Percentiles rank a stretch among this genome's conserved stretches.
phyloP scores from a whole-genome alignment of 1,140 invertebrate species.

The Melitaea cinxia region DNA sequence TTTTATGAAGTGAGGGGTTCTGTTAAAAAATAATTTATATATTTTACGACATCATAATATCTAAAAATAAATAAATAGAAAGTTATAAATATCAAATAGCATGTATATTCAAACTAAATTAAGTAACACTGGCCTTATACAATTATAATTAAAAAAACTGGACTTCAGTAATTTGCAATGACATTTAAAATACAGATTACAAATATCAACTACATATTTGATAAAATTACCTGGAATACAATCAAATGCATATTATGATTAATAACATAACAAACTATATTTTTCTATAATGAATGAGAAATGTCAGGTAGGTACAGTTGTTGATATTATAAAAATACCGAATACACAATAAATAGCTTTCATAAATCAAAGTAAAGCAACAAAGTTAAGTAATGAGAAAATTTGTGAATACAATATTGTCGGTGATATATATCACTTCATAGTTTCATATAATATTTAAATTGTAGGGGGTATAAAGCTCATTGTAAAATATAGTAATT shows the following conservation, averaged over 20 bases:
- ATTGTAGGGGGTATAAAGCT: not conserved
- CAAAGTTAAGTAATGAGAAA: no score
- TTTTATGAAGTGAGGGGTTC: no score
- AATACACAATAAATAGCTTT: no score
- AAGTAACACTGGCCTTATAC: conserved; percentile 19
- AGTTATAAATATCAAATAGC: not conserved
- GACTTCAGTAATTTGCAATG: conserved; percentile 43
- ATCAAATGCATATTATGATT: conserved; percentile 41
- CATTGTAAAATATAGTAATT: not conserved
- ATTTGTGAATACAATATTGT: no score
- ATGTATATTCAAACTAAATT: conserved; percentile 8
- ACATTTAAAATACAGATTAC: conserved; percentile 48
- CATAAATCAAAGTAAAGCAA: no score
- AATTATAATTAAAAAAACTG: conserved; percentile 26
- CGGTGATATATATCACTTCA: no score
- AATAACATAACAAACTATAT: conserved; percentile 33
- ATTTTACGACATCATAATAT: no score
- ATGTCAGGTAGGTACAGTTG: conserved; percentile 68
- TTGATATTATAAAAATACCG: no score
- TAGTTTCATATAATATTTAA: no score
- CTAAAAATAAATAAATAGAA: no score
- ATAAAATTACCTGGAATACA: conserved; percentile 38
- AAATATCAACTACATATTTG: conserved; percentile 41
- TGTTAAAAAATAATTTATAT: no score
- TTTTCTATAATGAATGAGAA: conserved; percentile 57